Evolutionary conservation across 1,140 invertebrate species (phyloP).

Genomic region (Philotrypesis tridentata): DNA sequence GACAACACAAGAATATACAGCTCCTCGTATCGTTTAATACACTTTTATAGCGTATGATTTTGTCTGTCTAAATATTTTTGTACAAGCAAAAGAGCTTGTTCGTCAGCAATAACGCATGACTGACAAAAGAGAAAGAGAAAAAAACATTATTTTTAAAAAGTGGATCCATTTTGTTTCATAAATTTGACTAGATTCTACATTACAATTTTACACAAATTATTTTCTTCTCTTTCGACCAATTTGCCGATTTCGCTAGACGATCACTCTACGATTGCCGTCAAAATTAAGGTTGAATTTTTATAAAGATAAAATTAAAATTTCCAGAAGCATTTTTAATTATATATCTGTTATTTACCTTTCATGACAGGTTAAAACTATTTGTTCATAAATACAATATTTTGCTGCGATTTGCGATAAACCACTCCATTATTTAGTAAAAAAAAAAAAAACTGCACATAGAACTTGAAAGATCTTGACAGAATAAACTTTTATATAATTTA

Average conservation of each 20-base stretch:
- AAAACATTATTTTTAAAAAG: neutral
- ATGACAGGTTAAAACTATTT: neutral
- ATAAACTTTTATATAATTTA: neutral
- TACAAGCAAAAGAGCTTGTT: neutral
- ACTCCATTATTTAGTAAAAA: too few relatives aligned
- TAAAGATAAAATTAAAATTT: constrained; percentile 32
- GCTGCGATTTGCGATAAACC: neutral
- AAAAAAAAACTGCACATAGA: neutral
- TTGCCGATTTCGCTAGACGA: constrained; percentile 15
- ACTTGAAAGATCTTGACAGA: neutral
- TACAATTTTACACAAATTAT: neutral
- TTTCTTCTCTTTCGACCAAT: neutral
- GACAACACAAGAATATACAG: neutral
- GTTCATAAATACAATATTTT: neutral
- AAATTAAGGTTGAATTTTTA: neutral
- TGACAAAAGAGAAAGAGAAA: neutral
- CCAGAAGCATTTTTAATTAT: constrained; percentile 12
- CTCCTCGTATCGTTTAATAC: neutral
- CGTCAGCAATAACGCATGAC: constrained; percentile 1
- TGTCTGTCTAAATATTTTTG: neutral
- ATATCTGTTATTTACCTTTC: neutral
- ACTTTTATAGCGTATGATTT: neutral
- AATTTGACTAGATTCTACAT: constrained; percentile 19
- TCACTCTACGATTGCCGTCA: neutral
- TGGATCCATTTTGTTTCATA: neutral